Evolutionary conservation across 2,888 invertebrate genomes (phyloP).

Genomic region (Apodemia mormo): DNA sequence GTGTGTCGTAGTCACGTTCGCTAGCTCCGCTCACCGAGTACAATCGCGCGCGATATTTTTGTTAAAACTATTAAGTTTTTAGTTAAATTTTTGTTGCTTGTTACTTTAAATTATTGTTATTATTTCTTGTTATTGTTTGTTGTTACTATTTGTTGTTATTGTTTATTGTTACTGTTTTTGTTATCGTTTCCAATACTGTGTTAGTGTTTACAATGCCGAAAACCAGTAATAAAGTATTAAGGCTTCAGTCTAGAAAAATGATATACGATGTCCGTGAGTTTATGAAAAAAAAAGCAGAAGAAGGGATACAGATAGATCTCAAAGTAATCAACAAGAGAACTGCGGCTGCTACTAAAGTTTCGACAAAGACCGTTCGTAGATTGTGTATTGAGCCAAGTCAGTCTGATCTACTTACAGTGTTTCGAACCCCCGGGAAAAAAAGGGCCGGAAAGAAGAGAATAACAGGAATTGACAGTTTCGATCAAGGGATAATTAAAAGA

Average conservation of each 20-base stretch:
- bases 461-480: too few species aligned
- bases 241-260: neutral
- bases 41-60: too few species aligned
- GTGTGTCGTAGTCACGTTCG: too few species aligned
- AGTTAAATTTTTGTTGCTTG: too few species aligned
- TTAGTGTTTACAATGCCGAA: neutral
- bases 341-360: neutral
- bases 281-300: neutral
- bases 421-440: neutral
- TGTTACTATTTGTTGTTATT: too few species aligned
- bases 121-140: too few species aligned
- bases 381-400: neutral
- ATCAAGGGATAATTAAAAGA: too few species aligned
- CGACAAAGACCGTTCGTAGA: neutral
- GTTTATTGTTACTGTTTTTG: neutral
- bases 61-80: too few species aligned
- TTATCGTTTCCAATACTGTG: neutral
- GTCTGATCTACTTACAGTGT: neutral
- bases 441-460: too few species aligned
- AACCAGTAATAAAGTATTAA: too few species aligned
- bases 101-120: too few species aligned
- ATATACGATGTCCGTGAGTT: neutral
- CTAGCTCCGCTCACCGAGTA: too few species aligned
- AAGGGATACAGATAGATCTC: neutral
- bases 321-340: neutral